Conservation (phyloP, 2,888 invertebrate species). For the Coleophora deauratella region DNA sequence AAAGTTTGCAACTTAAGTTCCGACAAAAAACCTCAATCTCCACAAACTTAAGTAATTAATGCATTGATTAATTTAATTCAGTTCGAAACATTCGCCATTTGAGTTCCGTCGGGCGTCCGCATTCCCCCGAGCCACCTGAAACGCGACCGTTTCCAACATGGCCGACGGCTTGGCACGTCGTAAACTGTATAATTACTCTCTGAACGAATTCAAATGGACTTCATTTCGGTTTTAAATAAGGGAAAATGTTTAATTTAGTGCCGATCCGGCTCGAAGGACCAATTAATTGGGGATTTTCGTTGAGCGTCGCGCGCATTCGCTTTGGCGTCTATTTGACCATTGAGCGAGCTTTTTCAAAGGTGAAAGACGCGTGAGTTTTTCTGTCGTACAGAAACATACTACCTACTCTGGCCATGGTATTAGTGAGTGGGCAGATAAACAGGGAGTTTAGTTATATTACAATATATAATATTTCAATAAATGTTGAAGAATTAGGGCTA, state of each 20-base stretch:
- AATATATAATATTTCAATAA: too few species aligned
- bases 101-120: slow-evolving; percentile 36
- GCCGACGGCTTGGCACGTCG: slow-evolving; percentile 60
- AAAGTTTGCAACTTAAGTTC: neutral
- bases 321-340: slow-evolving; percentile 25
- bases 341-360: slow-evolving; percentile 20
- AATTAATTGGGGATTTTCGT: slow-evolving; percentile 67
- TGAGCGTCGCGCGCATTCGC: slow-evolving; percentile 15
- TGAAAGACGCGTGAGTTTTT: too few species aligned
- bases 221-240: slow-evolving; percentile 72
- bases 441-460: too few species aligned
- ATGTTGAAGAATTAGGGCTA: too few species aligned
- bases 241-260: slow-evolving; percentile 71
- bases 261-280: slow-evolving; percentile 49
- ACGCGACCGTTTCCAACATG: slow-evolving; percentile 31
- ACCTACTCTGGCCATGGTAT: too few species aligned
- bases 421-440: too few species aligned
- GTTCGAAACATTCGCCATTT: slow-evolving; percentile 51
- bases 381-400: too few species aligned
- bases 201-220: slow-evolving; percentile 65
- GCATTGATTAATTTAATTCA: slow-evolving; percentile 57
- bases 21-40: neutral
- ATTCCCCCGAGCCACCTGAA: slow-evolving; percentile 33
- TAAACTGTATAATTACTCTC: slow-evolving; percentile 70
- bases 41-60: slow-evolving; percentile 44